A percentile compares a stretch with the other conserved stretches of the same genome.
Evolutionary conservation across 2,888 invertebrate genomes (phyloP).

Genomic region (Galerucella pusilla): DNA sequence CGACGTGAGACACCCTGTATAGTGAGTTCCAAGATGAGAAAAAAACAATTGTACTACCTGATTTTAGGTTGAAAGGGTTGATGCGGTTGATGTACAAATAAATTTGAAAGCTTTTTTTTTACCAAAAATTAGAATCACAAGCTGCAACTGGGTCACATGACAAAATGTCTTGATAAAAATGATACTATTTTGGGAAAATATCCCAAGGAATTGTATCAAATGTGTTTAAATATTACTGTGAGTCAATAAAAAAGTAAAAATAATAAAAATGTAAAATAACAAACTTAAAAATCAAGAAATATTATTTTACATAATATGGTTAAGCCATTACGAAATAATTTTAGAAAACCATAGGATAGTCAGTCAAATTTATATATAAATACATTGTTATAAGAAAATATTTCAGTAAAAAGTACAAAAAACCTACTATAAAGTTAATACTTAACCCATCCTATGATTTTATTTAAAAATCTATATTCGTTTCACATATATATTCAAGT

Average conservation of each 20-base stretch:
- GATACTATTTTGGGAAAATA: no score
- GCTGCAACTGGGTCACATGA: no score
- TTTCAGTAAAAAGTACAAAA: background rate
- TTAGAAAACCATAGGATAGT: background rate
- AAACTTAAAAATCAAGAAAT: background rate
- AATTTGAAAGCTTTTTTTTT: no score
- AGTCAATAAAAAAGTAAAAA: background rate
- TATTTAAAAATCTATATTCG: background rate
- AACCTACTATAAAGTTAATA: background rate
- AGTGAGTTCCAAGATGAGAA: background rate
- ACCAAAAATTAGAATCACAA: no score
- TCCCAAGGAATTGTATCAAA: background rate
- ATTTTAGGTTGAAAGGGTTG: no score
- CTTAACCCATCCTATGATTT: background rate
- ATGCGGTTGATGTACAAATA: no score
- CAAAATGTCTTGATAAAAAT: no score
- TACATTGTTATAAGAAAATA: no score
- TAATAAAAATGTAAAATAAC: background rate
- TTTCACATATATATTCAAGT: background rate
- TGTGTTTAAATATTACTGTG: background rate
- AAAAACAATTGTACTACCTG: no score
- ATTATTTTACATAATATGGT: background rate
- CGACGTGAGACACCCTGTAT: background rate
- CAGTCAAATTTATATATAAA: background rate
- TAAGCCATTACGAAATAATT: background rate